Base-by-base conservation (phyloP, 2,888 invertebrate genomes). In the Charanyca ferruginea region DNA sequence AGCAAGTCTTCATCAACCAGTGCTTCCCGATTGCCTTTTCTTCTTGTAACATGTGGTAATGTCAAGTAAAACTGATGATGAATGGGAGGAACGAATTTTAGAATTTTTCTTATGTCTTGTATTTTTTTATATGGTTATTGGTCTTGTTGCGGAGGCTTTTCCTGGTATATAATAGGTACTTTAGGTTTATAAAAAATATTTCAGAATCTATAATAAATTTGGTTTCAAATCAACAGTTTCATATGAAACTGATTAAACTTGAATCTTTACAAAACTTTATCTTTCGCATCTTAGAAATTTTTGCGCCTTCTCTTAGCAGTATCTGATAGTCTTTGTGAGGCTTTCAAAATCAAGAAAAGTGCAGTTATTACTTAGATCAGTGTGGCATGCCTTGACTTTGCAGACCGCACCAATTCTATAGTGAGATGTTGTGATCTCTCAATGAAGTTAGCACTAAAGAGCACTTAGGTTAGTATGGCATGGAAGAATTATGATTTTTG, bases 81-180 rank as follows among this genome's bases (percentile, higher is more conserved):
- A 42, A 68, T 65, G 42, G 66, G 61, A 60, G 66, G 61, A 4
- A 74, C 70, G 41, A 70, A 74, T 66, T 74, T 74, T 54, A 74
- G 62, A 62, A 62, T 70, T 68, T 73, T 74, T n/a, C 57, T 70
- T 64, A 70, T 71, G 45, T 74, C 62, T 71, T 74, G 74, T 70
- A 67, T 74, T 70, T 74, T 74, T 67, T 65, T 42, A 67, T 71
- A 62, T 44, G n/a, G 74, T 62, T 61, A 68, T 68, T 61, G n/a
- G n/a, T 65, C 67, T 75, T 45, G 61, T 47, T 66, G 54, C 55
- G 35, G 62, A 55, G 62, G 55, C 66, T 61, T 74, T 67, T 70
- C 61, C 67, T 41, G 70, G 74, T 71, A 67, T 64, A 61, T 70
- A 74, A 74, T n/a, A n/a, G n/a, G n/a, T 71, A 67, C 67, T 61